These are phyloP conservation scores for Gibbula magus DNA, from an alignment of 2,888 invertebrate genomes.

Conservation along the genomic window DNA sequence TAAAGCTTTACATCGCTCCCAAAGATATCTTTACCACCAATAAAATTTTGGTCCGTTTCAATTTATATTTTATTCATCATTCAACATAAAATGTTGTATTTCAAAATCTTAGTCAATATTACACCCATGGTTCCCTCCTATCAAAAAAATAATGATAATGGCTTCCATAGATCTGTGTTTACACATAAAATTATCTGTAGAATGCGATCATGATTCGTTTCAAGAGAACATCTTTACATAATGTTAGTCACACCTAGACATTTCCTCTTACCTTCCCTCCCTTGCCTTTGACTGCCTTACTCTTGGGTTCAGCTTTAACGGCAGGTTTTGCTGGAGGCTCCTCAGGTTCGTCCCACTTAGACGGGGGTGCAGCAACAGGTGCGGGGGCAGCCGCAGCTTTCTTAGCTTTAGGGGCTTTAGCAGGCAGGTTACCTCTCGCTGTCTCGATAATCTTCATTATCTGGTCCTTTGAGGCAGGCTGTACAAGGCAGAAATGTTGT, in stretches of 20 bases:
- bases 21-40: background rate
- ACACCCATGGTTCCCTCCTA: too few relatives aligned
- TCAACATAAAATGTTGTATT: too few relatives aligned
- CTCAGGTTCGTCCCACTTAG: conserved; percentile 40
- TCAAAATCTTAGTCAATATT: too few relatives aligned
- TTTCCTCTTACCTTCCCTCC: conserved; percentile 28
- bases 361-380: conserved; percentile 34
- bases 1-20: background rate
- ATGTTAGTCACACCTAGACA: too few relatives aligned
- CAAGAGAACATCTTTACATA: too few relatives aligned
- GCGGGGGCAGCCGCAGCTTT: conserved; percentile 50
- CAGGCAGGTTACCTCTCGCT: conserved; percentile 87
- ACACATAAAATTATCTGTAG: too few relatives aligned
- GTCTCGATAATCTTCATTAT: conserved; percentile 90
- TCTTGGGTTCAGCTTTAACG: conserved; percentile 46
- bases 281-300: conserved; percentile 34
- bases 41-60: background rate
- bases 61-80: too few relatives aligned
- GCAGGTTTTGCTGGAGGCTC: conserved; percentile 49
- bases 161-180: too few relatives aligned
- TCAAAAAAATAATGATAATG: too few relatives aligned
- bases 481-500: too few relatives aligned
- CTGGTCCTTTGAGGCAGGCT: conserved; percentile 77
- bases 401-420: conserved; percentile 78
- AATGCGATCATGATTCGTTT: too few relatives aligned